Conservation (phyloP, 2,113 vertebrate genomes). For the Columba livia region DNA sequence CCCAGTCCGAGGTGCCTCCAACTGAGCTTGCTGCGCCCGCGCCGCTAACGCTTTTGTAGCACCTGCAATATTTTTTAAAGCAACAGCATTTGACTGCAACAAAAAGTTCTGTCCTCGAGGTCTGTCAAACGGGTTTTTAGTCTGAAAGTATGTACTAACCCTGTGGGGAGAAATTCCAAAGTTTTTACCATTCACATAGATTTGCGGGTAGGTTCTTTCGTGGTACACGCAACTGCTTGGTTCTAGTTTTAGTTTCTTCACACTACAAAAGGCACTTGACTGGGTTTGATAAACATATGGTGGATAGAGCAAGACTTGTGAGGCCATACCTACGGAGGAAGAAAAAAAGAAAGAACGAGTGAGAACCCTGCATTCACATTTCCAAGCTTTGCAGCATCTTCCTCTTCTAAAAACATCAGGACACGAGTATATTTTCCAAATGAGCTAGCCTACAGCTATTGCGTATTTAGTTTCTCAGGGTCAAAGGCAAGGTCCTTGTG, state of each 20-base stretch:
- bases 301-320: conserved; percentile 99
- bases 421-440: background rate
- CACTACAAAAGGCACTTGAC: conserved; percentile 99
- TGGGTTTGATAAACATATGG: conserved; percentile 99
- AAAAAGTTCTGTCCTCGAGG: conserved; percentile 84
- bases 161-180: conserved; percentile 88
- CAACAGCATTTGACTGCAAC: conserved; percentile 86
- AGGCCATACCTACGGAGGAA: conserved; percentile 93
- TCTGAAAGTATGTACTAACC: conserved; percentile 86
- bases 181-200: conserved; percentile 93
- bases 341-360: conserved; percentile 12
- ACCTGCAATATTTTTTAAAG: conserved; percentile 83
- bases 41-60: conserved; percentile 82
- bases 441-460: background rate
- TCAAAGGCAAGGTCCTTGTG: fast-evolving
- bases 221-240: conserved; percentile 96
- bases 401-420: background rate
- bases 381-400: background rate
- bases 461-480: background rate
- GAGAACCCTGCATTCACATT: background rate
- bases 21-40: conserved; percentile 67
- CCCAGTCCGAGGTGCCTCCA: conserved; percentile 65
- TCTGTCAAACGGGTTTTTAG: conserved; percentile 82
- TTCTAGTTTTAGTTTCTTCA: conserved; percentile 99
- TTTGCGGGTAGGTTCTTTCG: conserved; percentile 89